These are phyloP conservation scores for Microcebus ravelobensis DNA, from an alignment of 2,113 vertebrate species.

Conservation along the genomic window DNA sequence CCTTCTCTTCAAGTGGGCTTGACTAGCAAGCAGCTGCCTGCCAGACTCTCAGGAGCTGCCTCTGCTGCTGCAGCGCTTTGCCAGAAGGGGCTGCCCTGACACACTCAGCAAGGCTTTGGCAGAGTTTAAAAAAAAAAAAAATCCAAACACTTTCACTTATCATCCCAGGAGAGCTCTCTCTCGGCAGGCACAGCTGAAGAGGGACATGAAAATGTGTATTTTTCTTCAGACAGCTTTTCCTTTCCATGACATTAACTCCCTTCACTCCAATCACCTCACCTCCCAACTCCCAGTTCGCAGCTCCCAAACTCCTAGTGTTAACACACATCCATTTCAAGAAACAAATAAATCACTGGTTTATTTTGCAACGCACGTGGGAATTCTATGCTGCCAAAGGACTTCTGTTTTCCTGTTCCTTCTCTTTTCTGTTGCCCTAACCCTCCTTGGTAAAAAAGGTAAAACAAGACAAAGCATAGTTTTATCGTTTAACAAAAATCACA, in stretches of 20 bases:
- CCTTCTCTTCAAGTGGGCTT: slow-evolving; percentile 61
- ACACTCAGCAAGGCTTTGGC: slow-evolving; percentile 82
- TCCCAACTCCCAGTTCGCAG: slow-evolving; percentile 29
- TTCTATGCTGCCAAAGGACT: slow-evolving; percentile 5
- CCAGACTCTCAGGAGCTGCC: slow-evolving; percentile 50
- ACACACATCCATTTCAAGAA: slow-evolving; percentile 62
- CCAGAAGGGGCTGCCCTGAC: slow-evolving; percentile 87
- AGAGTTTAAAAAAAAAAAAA: slow-evolving; percentile 52
- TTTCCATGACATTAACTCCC: slow-evolving; percentile 39
- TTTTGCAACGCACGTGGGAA: slow-evolving; percentile 47
- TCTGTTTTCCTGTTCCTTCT: neutral
- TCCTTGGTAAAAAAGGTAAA: slow-evolving; percentile 40
- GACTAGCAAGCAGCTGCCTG: slow-evolving; percentile 67
- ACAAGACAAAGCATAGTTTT: neutral
- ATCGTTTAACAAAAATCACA: neutral
- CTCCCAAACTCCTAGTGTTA: slow-evolving; percentile 11
- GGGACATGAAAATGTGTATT: neutral
- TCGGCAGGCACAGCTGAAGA: slow-evolving; percentile 68
- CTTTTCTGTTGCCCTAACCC: neutral
- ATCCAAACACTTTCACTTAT: slow-evolving; percentile 59
- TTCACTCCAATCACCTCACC: slow-evolving; percentile 25
- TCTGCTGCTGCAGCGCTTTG: slow-evolving; percentile 74
- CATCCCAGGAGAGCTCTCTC: slow-evolving; percentile 63
- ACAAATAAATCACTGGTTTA: slow-evolving; percentile 42
- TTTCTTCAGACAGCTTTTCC: neutral